A percentile compares a stretch with the other conserved stretches of the same genome.
These are phyloP conservation scores for Hiodon alosoides DNA, from an alignment of 2,113 vertebrate genomes.

Conservation along the genomic window DNA sequence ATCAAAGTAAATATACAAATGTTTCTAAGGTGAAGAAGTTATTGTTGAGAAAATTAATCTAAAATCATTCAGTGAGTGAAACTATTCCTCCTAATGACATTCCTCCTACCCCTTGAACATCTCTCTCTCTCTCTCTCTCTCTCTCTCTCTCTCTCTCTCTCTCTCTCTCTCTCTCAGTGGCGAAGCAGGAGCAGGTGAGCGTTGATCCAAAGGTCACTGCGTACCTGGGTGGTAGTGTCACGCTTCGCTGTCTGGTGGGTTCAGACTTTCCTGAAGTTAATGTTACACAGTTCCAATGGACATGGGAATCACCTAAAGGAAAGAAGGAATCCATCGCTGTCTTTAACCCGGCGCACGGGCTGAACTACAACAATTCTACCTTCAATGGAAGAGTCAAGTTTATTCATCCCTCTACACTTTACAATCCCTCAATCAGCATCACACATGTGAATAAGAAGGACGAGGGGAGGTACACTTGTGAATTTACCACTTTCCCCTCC, in stretches of 20 bases:
- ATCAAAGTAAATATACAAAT: no score
- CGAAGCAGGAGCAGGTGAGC: constrained; percentile 31
- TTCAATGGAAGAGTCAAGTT: constrained; percentile 39
- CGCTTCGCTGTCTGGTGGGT: constrained; percentile 49
- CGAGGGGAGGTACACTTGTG: constrained; percentile 60
- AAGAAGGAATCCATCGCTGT: constrained; percentile 36
- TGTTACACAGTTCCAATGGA: constrained; percentile 46
- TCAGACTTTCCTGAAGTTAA: accelerated
- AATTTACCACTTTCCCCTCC: constrained; percentile 48
- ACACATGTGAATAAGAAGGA: constrained; percentile 42
- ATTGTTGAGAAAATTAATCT: no score
- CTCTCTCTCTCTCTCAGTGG: constrained; percentile 22
- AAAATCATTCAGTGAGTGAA: no score
- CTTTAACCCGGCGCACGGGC: neutral
- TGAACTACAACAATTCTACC: constrained; percentile 13
- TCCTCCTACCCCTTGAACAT: no score
- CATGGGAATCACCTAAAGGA: neutral
- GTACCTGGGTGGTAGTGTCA: constrained; percentile 43
- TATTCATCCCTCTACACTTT: neutral
- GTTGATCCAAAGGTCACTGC: constrained; percentile 40
- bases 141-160: neutral
- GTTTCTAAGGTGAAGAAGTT: no score
- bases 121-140: no score
- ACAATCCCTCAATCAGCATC: constrained; percentile 53
- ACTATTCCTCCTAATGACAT: no score